These are phyloP conservation scores for Acromyrmex charruanus DNA, from an alignment of 1,140 invertebrate species.

Conservation along the genomic window DNA sequence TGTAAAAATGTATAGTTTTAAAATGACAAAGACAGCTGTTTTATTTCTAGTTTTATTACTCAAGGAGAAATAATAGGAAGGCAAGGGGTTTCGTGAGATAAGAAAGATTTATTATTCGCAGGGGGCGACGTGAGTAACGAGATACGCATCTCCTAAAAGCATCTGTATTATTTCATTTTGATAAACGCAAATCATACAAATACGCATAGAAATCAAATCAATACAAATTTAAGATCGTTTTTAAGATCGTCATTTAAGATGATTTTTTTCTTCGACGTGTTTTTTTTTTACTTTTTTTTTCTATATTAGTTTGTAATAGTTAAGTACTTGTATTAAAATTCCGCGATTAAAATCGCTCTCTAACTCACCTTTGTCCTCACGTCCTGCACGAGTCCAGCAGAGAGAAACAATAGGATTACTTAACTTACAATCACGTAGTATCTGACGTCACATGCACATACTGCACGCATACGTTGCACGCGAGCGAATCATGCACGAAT, in stretches of 20 bases:
- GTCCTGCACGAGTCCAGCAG: slow-evolving; percentile 86
- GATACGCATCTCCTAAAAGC: slow-evolving; percentile 23
- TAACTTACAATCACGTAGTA: slow-evolving; percentile 69
- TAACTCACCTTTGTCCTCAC: slow-evolving; percentile 88
- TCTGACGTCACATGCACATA: slow-evolving; percentile 18
- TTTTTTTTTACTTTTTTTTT: no score
- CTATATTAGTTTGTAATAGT: not conserved
- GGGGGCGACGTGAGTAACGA: slow-evolving; percentile 7
- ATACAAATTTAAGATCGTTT: not conserved
- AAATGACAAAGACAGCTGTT: not conserved
- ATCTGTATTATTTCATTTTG: slow-evolving; percentile 25
- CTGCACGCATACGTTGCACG: slow-evolving; percentile 37
- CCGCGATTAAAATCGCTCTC: slow-evolving; percentile 3
- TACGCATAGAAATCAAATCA: not conserved
- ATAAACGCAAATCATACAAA: not conserved
- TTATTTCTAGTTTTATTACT: not conserved
- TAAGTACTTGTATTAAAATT: not conserved
- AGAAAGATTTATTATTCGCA: slow-evolving; percentile 35
- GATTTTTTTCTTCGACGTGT: no score
- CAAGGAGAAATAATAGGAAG: slow-evolving; percentile 1
- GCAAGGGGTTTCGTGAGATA: slow-evolving; percentile 1
- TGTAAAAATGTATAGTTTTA: not conserved
- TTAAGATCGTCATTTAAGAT: not conserved
- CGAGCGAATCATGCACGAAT: slow-evolving; percentile 25
- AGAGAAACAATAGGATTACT: slow-evolving; percentile 83